Base-by-base conservation (phyloP, 2,888 invertebrate species). In the Heliconius cydno region DNA sequence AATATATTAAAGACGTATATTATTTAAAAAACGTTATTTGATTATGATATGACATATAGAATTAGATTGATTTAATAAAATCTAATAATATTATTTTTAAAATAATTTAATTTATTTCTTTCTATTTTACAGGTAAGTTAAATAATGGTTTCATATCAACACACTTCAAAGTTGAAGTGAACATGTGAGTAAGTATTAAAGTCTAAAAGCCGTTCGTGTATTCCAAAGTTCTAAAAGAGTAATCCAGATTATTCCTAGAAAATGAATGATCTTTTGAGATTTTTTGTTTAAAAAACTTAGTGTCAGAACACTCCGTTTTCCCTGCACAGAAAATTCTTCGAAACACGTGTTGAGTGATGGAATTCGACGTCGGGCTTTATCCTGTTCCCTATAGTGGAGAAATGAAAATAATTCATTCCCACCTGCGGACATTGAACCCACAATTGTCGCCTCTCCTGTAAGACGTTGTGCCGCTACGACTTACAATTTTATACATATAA, bases 121-220 rank as follows among this genome's bases (percentile, higher is more conserved):
- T 34, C 19, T 67, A 60, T 28, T 67, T 34, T 67, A 67, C 67
- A 67, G 67, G 67, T 67, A 67, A 67, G 67, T 28, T 67, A 22
- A 34, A 10, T 52, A 67, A 34, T 67, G 34, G 22, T 34, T 67
- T 67, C 10, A 30, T 4, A 22, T 34, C 66, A 66, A 30, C n/a
- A 22, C 22, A 3, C 22, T 60, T n/a, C n/a, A 60, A 60, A 60
- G 4, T 60, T n/a, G n/a, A n/a, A n/a, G n/a, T n/a, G n/a, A 0
- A 60, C n/a, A n/a, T 12, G 3, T n/a, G 22, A 57, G 57, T 60
- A 60, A 60, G 60, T 60, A 19, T 34, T 34, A 4, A 34, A 34
- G 34, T 34, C 19, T 46, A 7, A 7, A 52, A 52, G 60, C 10
- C 12, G 3, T 60, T n/a, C n/a, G 12, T 60, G 60, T 60, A 3